Base-by-base conservation (phyloP, 2,113 vertebrate species). In the Maccullochella peelii region DNA sequence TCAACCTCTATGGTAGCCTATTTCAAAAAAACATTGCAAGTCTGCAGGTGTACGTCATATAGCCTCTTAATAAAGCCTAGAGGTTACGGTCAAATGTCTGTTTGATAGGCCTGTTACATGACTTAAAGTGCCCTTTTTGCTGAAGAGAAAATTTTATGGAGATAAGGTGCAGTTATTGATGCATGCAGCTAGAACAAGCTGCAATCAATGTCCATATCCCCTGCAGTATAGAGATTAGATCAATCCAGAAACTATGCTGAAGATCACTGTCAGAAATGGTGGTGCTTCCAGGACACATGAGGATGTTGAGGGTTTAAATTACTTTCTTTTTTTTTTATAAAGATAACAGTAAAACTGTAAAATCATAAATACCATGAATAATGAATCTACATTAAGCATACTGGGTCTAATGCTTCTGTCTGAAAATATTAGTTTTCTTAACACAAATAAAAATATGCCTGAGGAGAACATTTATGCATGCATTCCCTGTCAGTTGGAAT, bases 201-300 rank as follows among this genome's bases (percentile, higher is more conserved):
- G 0, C 52, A 82, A 66, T 88, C 84, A 71, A 57, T 86, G 69
- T 47, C 40, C 63, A 55, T 16, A 61, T 73, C 40, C 50, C 30
- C 52, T 23, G 23, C 44, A 80, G 73, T 38, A 2, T 36, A 36
- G 44, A 27, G 11, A 16, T 54, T 4, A 62, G 55, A 77, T 82
- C 68, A 68, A 72, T 49, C 40, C 54, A 77, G 30, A 77, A 58
- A 67, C 5, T n/a, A 30, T n/a, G 54, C 30, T 67, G 50, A 57
- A 25, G 58, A 80, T 77, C 61, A 76, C 72, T 76, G 54, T 73
- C 33, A 65, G 55, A 73, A 9, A 58, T 30, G 36, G 3, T 73
- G 61, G 25, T 1, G 42, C 50, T 59, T 47, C 21, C 57, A 57
- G n/a, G n/a, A 23, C 15, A 18, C 33, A 33, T 30, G 73, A 54